A percentile compares a stretch with the other conserved stretches of the same genome.
These are phyloP conservation scores for Gila orcuttii DNA, from an alignment of 2,113 vertebrate genomes.

Conservation along the genomic window DNA sequence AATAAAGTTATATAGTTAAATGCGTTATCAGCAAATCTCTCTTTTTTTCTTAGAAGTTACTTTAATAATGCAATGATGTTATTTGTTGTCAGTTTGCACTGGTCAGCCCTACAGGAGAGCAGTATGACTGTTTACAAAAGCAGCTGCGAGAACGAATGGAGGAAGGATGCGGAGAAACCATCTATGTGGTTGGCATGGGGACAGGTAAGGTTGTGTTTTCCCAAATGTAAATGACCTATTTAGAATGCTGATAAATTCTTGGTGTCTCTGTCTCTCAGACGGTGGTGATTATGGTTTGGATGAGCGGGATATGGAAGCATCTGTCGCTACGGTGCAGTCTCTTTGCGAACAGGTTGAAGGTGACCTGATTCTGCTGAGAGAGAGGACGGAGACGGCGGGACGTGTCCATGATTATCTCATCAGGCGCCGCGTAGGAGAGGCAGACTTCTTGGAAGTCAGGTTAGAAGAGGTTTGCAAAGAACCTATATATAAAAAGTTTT, in stretches of 20 bases:
- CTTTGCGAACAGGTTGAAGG: conserved; percentile 92
- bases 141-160: conserved; percentile 95
- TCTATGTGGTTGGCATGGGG: conserved; percentile 96
- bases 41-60: neutral
- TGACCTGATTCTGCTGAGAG: conserved; percentile 88
- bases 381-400: conserved; percentile 87
- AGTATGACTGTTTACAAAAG: conserved; percentile 93
- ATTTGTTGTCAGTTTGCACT: conserved; percentile 83
- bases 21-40: neutral
- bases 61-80: neutral
- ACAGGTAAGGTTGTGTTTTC: conserved; percentile 81
- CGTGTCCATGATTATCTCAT: conserved; percentile 91
- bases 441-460: conserved; percentile 99
- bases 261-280: conserved; percentile 70
- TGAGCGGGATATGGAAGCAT: conserved; percentile 93
- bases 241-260: neutral
- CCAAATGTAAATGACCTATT: conserved; percentile 17
- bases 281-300: conserved; percentile 93
- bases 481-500: no score
- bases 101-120: conserved; percentile 94
- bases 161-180: conserved; percentile 95
- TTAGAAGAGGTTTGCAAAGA: conserved; percentile 57
- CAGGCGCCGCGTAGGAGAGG: conserved; percentile 91
- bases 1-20: no score
- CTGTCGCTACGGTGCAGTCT: conserved; percentile 91